Base-by-base conservation (phyloP, 1,140 invertebrate genomes). In the Agrypnia vestita region DNA sequence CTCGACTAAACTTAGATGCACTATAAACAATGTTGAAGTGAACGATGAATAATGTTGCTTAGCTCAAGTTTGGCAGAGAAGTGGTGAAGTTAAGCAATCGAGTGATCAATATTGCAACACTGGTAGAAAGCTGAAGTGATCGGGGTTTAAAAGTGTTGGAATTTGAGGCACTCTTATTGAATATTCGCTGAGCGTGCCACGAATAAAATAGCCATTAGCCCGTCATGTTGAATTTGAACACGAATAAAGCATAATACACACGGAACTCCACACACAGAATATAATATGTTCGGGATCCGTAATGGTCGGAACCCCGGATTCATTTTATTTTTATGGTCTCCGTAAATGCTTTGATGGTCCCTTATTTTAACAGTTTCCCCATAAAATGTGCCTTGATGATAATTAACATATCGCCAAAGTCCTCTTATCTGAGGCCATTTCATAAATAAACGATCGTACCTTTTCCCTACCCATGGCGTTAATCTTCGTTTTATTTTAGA, bases 321-420 rank as follows among this genome's bases (percentile, higher is more conserved):
- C 64, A 69, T 69, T 69, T 49, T 44, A 69, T 69, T 69, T 69
- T 69, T 69, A 69, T 69, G 44, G 44, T 47, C 64, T 69, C 44
- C 15, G 43, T 69, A 69, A 51, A 69, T 69, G 44, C 64, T 46
- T 47, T 49, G 64, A 46, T 47, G 64, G 64, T 69, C 43, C 64
- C 64, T 69, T 69, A 69, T 47, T 69, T 69, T 69, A 69, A 47
- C 64, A 69, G 13, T 46, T 6, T 13, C 44, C n/a, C 44, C 64
- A 21, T 69, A 69, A 69, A 69, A 69, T 69, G 61, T 35, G 61
- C 35, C 61, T 25, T 64, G 19, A 44, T 64, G 64, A 69, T 47
- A 69, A 69, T 69, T 69, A 69, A 69, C 43, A 69, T 69, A 69
- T 69, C n/a, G 64, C 64, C 64, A 69, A 49, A 69, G 43, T 46